phyloP scores from a whole-genome alignment of 2,113 vertebrate genomes.

The Periophthalmodon schlosseri region DNA sequence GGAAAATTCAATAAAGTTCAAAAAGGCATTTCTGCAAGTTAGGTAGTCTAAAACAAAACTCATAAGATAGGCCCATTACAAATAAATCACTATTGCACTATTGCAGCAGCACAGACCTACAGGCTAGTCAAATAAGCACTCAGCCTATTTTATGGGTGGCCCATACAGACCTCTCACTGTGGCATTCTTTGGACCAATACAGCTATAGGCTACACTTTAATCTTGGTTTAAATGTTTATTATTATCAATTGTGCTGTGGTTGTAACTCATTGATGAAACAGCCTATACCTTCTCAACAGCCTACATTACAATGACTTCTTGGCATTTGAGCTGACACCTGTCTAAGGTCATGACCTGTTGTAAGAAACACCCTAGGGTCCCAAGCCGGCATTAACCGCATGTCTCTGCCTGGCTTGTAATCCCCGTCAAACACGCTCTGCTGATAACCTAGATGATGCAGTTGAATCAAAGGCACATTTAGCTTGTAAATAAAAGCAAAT shows the following conservation, averaged over 20 bases:
- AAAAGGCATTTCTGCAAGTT: neutral
- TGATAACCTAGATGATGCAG: neutral
- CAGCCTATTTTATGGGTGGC: neutral
- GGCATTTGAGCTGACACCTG: conserved; percentile 69
- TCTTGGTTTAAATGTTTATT: conserved; percentile 18
- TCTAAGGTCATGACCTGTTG: conserved; percentile 68
- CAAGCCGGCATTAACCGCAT: conserved; percentile 27
- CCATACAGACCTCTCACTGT: neutral
- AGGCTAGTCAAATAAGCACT: neutral
- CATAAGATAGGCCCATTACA: neutral
- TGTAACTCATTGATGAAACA: conserved; percentile 50
- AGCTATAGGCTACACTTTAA: neutral
- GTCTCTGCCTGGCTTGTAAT: neutral
- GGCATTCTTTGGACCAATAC: neutral
- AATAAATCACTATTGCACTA: neutral
- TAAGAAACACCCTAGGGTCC: conserved; percentile 43
- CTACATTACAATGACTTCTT: conserved; percentile 31
- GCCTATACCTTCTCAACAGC: conserved; percentile 23
- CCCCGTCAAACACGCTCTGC: neutral
- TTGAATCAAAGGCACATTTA: neutral
- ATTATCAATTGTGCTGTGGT: conserved; percentile 29
- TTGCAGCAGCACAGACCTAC: neutral
- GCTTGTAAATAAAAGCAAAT: neutral
- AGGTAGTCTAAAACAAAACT: neutral
- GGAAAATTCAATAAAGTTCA: conserved; percentile 23